These are phyloP conservation scores for Escarpia spicata DNA, from an alignment of 2,888 invertebrate species.

Conservation along the genomic window DNA sequence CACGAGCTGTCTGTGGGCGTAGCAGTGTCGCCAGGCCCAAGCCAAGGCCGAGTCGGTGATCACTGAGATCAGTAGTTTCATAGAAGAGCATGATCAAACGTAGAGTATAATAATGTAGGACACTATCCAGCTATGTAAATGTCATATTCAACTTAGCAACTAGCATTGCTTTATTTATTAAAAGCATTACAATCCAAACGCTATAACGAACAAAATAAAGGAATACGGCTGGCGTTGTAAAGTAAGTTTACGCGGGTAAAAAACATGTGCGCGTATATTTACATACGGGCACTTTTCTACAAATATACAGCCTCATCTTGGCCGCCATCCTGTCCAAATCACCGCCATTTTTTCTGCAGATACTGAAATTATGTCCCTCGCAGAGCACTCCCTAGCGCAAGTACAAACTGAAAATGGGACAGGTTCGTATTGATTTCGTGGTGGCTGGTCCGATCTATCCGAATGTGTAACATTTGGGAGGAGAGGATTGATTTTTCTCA, in stretches of 20 bases:
- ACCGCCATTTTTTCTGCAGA: constrained; percentile 42
- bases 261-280: background rate
- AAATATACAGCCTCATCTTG: constrained; percentile 34
- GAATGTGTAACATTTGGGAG: background rate
- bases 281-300: constrained; percentile 26
- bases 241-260: constrained; percentile 1
- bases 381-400: constrained; percentile 33
- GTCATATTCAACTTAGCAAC: background rate
- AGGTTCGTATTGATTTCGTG: constrained; percentile 30
- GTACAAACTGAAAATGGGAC: constrained; percentile 36
- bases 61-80: background rate
- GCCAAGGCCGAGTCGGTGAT: no score
- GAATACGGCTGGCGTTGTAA: background rate
- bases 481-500: background rate
- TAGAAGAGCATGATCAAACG: background rate
- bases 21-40: no score
- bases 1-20: no score
- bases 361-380: constrained; percentile 38
- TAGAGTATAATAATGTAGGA: background rate
- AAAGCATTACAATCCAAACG: background rate
- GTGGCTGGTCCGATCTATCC: background rate
- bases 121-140: background rate
- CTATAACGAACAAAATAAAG: background rate
- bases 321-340: constrained; percentile 32
- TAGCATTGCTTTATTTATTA: background rate